Base-by-base conservation (phyloP, 2,797 vertebrate genomes). In the Pangasius macronema region DNA sequence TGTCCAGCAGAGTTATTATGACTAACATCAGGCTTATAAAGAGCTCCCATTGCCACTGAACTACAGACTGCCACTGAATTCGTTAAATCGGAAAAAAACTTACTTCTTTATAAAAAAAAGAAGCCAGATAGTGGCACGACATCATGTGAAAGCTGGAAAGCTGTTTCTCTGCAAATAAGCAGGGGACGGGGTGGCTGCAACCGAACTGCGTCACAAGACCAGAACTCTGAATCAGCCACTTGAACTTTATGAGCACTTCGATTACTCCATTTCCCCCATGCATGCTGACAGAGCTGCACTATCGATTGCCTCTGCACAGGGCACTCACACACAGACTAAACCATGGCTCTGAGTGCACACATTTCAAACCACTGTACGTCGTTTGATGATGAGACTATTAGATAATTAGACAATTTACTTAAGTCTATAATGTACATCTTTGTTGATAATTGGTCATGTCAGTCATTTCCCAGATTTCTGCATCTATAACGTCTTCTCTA, bases 161-260 rank as follows among this genome's bases (percentile, higher is more conserved):
- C 86, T 79, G 79, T 80, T 55, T 46, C 20, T 55, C 73, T 86
- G 77, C 85, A 88, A 87, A 87, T 85, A 87, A 72, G 72, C 30
- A 72, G 24, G 70, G 81, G 63, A 79, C n/a, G 81, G 68, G 82
- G 20, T 57, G 80, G 83, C 53, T 42, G 49, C 84, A 80, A 30
- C 33, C 61, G 36, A 36, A 63, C 81, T 81, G n/a, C 18, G 73
- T 72, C 67, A 68, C 86, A 57, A 81, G 30, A 83, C 81, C 83
- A 80, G 46, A 86, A 63, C 84, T 70, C 24, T 30, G 83, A 22
- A 81, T 87, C 77, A 72, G 85, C 70, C 65, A 84, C 87, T 88
- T 88, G 87, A 86, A 89, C 83, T 89, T 91, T 91, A 91, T 88
- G 83, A 86, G 88, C 36, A 83, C 76, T 91, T 92, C 27, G 88